Evolutionary conservation across 2,888 invertebrate species (phyloP), one percentile per base, ranked within the genome.

Genomic region (Orgyia antiqua): DNA sequence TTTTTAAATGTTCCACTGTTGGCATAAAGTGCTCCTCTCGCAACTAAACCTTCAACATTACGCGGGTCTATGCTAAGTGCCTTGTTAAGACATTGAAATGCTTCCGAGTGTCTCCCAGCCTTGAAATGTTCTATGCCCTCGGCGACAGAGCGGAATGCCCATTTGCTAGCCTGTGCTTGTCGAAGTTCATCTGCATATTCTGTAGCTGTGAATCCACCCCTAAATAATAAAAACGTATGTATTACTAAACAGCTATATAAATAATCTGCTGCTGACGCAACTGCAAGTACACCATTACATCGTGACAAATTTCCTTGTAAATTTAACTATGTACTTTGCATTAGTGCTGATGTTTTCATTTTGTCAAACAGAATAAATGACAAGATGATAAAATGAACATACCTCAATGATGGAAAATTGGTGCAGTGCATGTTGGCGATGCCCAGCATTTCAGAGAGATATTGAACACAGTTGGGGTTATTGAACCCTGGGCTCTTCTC

Each of bases 41-140:
- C 97, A 1, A 97, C 96, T 33, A 96, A 87, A 13, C 96, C 97
- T 80, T 97, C 97, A 1, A 96, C 95, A 78, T 97, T 97, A 54
- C 93, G 90, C 0, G 95, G 93, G 78, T 97, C 97, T 55, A 97
- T 97, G 68, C 91, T 94, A 28, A 98, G 80, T 2, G 98, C 98
- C 75, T 95, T 96, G 75, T 97, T 97, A 24, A 97, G 88, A 66
- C 96, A 96, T 69, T 96, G 96, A 80, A 97, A 95, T 19, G 98
- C 98, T 87, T 98, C 98, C 0, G 95, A 93, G 73, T 96, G 96
- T 54, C 94, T 90, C 24, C 96, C 96, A 25, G 93, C 92, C 80
- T 98, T 98, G 83, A 97, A 97, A 82, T 95, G 94, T 64, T 94
- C 94, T 58, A 98, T 97, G 12, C 98, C 98, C 75, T 97, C 95